These are phyloP conservation scores for Acanthurus lineatus DNA, from an alignment of 2,797 vertebrate genomes.

Conservation along the genomic window DNA sequence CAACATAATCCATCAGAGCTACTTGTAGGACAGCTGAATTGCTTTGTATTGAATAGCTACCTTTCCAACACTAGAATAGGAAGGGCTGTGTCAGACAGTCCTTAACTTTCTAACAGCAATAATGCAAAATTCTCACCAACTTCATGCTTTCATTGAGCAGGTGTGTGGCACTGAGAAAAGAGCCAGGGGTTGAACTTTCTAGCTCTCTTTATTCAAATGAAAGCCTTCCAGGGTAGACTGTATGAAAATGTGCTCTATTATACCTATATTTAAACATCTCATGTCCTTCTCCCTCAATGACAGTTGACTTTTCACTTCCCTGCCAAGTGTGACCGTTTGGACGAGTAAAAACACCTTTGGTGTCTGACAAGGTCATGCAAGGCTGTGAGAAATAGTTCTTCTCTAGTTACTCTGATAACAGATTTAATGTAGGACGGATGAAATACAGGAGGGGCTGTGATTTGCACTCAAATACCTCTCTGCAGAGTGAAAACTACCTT, in stretches of 20 bases:
- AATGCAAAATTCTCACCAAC: not conserved
- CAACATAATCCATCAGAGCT: not conserved
- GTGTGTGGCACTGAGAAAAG: not conserved
- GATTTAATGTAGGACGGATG: too few relatives aligned
- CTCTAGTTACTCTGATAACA: not conserved
- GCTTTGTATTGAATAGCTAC: not conserved
- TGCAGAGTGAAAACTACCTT: not conserved
- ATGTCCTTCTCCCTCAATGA: not conserved
- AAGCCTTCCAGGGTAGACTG: not conserved
- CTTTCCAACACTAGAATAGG: not conserved
- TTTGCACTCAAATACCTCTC: not conserved
- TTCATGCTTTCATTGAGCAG: not conserved
- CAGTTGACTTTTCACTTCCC: not conserved
- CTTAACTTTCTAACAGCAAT: not conserved
- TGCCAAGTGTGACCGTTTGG: not conserved
- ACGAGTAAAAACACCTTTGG: not conserved
- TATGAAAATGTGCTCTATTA: not conserved
- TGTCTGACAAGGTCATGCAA: not conserved
- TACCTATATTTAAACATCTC: not conserved
- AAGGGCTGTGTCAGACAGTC: not conserved
- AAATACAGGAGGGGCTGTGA: not conserved
- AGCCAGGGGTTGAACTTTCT: not conserved
- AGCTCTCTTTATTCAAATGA: not conserved
- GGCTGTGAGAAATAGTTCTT: not conserved
- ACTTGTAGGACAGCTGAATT: not conserved